Percentiles rank a stretch among this genome's conserved stretches.
Conservation (phyloP, 1,140 invertebrate species). For the Drosophila baimaii region DNA sequence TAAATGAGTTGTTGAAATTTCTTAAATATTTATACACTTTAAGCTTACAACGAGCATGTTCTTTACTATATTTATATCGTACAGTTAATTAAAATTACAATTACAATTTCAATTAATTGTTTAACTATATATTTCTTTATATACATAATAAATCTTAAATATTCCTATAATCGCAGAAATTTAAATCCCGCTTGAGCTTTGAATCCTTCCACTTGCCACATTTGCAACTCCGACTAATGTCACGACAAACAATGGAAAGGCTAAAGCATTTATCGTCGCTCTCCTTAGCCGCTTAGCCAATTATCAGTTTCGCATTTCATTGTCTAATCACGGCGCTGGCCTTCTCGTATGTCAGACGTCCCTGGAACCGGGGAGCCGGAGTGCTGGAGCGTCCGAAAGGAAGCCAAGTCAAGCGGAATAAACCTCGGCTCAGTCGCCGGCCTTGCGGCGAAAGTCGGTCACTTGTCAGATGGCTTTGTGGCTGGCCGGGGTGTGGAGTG, state of each 20-base stretch:
- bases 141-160: neutral
- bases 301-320: constrained; percentile 72
- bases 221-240: constrained; percentile 31
- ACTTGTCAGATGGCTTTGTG: constrained; percentile 47
- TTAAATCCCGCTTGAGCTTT: constrained; percentile 9
- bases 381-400: constrained; percentile 16
- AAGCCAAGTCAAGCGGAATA: constrained; percentile 38
- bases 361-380: neutral
- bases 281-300: constrained; percentile 28
- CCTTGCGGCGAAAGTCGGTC: constrained; percentile 39
- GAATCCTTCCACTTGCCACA: constrained; percentile 14
- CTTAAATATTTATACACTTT: too few species aligned
- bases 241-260: constrained; percentile 44
- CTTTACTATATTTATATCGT: too few species aligned
- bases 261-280: constrained; percentile 38
- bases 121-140: neutral
- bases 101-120: too few species aligned
- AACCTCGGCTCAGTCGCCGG: constrained; percentile 36
- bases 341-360: constrained; percentile 42
- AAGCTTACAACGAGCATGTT: too few species aligned
- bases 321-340: constrained; percentile 41
- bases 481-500: constrained; percentile 39
- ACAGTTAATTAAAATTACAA: too few species aligned
- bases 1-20: neutral
- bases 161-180: neutral